These are phyloP conservation scores for Falco rusticolus DNA, from an alignment of 2,797 vertebrate genomes.

Conservation along the genomic window DNA sequence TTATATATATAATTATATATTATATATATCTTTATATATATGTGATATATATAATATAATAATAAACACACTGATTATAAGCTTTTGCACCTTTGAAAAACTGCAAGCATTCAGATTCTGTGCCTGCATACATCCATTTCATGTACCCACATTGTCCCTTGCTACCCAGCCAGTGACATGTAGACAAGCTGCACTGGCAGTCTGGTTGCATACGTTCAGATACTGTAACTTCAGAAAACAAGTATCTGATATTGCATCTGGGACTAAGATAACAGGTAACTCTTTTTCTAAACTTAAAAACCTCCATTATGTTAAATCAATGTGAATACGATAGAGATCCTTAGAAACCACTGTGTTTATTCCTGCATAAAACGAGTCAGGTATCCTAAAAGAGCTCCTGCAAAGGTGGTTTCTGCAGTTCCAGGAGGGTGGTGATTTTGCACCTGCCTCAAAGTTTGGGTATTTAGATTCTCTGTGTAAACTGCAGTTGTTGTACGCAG, in stretches of 20 bases:
- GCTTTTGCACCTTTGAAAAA: background rate
- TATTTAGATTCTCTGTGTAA: background rate
- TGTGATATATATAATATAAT: too few relatives aligned
- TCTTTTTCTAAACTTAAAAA: background rate
- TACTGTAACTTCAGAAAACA: background rate
- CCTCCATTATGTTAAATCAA: background rate
- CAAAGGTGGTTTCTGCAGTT: background rate
- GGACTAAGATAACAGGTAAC: background rate
- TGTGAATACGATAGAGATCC: background rate
- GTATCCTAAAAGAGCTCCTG: background rate
- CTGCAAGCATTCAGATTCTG: background rate
- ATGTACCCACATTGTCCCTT: background rate
- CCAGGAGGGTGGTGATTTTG: background rate
- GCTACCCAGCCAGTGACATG: background rate
- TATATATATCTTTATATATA: too few relatives aligned
- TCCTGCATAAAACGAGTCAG: background rate
- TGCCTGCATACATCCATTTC: background rate
- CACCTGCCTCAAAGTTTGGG: background rate
- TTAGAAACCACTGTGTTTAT: background rate
- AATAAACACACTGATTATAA: background rate
- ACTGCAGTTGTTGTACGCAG: background rate
- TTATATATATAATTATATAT: too few relatives aligned
- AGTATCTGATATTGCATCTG: rapidly evolving
- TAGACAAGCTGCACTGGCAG: background rate
- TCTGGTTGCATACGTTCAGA: background rate